Conservation (phyloP, 2,113 vertebrate species). For the Kryptolebias marmoratus region DNA sequence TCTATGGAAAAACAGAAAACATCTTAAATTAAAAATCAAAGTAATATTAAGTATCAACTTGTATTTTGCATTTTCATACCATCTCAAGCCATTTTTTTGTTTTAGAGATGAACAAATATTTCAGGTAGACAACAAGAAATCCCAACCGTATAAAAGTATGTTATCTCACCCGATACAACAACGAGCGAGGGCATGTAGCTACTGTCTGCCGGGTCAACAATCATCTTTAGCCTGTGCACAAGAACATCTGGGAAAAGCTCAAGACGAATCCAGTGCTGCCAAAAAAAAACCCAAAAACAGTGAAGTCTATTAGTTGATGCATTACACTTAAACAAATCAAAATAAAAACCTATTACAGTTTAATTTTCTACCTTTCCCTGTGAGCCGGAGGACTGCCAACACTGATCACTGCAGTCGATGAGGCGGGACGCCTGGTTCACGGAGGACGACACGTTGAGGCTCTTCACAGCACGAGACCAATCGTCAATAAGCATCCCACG, state of each 20-base stretch:
- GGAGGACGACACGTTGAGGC: slow-evolving; percentile 91
- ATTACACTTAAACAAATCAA: neutral
- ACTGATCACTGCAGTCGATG: slow-evolving; percentile 92
- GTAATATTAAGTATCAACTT: neutral
- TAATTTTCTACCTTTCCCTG: slow-evolving; percentile 89
- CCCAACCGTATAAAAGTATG: neutral
- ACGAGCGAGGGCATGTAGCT: slow-evolving; percentile 99
- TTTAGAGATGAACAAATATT: neutral
- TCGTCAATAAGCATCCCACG: slow-evolving; percentile 95
- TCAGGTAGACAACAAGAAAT: neutral
- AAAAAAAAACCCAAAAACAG: neutral
- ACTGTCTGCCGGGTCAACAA: slow-evolving; percentile 96
- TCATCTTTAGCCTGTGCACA: slow-evolving; percentile 94
- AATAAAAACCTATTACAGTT: neutral
- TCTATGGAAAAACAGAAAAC: neutral
- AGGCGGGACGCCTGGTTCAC: slow-evolving; percentile 94
- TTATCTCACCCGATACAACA: slow-evolving; percentile 91
- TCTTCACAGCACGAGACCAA: slow-evolving; percentile 96
- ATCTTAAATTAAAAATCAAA: neutral
- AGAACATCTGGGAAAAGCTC: slow-evolving; percentile 97
- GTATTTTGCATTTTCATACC: neutral
- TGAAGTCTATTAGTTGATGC: neutral
- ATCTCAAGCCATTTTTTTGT: neutral
- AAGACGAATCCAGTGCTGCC: slow-evolving; percentile 96
- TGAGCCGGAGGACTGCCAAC: slow-evolving; percentile 98